Evolutionary conservation across 2,888 invertebrate species (phyloP), one percentile per base, ranked within the genome.

Genomic region (Achlya flavicornis): DNA sequence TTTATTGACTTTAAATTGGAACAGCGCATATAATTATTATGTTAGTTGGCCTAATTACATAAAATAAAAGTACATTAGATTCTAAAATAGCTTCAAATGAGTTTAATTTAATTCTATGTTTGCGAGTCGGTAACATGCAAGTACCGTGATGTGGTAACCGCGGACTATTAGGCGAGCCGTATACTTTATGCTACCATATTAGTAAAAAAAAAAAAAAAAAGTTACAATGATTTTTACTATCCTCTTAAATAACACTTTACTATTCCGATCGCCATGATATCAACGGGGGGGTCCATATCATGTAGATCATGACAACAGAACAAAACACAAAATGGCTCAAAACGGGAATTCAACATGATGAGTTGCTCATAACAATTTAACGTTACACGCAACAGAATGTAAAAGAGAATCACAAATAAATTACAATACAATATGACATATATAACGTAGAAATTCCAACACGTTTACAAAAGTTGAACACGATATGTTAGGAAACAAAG

Each of bases 401-500:
- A n/a, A 61, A 48, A 60, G 38, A 35, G 57, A 26, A 16, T 62
- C 35, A 62, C 62, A 41, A 35, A 64, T 64, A 64, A 64, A 66
- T 43, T 57, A 66, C 64, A 66, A 62, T 62, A 64, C 60, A 62
- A 35, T 61, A 64, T 63, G 63, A 38, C 61, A 57, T 59, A 61
- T 61, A 58, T 58, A 58, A 61, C 10, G 48, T 4, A 19, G 19
- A 19, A 43, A 64, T 58, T 58, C 64, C 35, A 58, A 26, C 38
- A 59, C 63, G 63, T 64, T 64, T 62, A 65, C 58, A 61, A 65
- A 63, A 63, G 43, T 62, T 63, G 53, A 67, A 65, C 67, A 63
- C 60, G 60, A 60, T 60, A 60, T 60, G 60, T 60, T 60, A 64
- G 72, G 69, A 77, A 76, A 80, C 79, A 81, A 81, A 75, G 74